Percentiles rank a stretch among this genome's conserved stretches.
Evolutionary conservation across 2,113 vertebrate species (phyloP).

Genomic region (Pterocles gutturalis): DNA sequence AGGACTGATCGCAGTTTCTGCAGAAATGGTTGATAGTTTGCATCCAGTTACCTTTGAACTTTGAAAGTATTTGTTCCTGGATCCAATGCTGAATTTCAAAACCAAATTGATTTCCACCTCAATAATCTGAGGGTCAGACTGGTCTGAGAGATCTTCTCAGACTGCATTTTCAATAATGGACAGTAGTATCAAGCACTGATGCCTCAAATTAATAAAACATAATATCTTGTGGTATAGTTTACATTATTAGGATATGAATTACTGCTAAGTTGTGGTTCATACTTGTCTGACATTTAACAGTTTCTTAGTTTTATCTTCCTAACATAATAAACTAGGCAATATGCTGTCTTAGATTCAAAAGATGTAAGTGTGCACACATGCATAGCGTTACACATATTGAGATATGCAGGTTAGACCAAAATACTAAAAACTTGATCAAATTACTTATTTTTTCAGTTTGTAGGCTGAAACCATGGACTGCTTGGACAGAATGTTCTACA

Average conservation of each 20-base stretch:
- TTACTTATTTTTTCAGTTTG: conserved; percentile 78
- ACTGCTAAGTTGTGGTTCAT: background rate
- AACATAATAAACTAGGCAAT: background rate
- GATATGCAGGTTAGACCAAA: too few species aligned
- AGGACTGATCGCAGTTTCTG: background rate
- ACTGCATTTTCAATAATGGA: background rate
- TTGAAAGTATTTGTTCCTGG: background rate
- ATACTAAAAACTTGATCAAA: background rate
- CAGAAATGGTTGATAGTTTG: background rate
- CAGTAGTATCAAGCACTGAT: background rate
- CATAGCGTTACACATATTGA: background rate
- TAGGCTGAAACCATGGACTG: conserved; percentile 95
- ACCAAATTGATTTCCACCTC: background rate
- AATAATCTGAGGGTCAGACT: background rate
- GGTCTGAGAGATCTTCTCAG: background rate
- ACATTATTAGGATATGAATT: background rate
- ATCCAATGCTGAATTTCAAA: background rate
- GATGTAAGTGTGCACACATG: background rate
- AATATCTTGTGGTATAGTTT: background rate
- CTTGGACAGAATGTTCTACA: conserved; percentile 95
- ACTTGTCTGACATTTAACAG: background rate
- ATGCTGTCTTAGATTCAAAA: background rate
- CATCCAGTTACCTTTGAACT: background rate
- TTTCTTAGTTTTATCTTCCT: background rate
- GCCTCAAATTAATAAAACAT: background rate